A percentile compares a stretch with the other conserved stretches of the same genome.
These are phyloP conservation scores for Yponomeuta cagnagella DNA, from an alignment of 2,888 invertebrate genomes.

Conservation along the genomic window DNA sequence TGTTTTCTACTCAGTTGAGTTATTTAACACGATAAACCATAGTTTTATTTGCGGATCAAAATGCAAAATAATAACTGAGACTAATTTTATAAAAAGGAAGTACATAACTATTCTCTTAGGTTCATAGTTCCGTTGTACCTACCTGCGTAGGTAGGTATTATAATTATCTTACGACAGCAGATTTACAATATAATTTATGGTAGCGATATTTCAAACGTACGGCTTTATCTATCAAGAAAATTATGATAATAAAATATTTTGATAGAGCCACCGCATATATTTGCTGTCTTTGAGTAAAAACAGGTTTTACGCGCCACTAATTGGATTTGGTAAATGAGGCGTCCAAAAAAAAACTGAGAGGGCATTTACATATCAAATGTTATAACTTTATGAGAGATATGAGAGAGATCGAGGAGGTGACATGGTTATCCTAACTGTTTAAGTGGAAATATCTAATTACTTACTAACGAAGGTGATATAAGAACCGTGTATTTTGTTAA, in stretches of 20 bases:
- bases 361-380: not conserved
- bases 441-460: not conserved
- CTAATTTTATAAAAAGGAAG: too few relatives aligned
- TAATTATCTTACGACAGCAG: slow-evolving; percentile 28
- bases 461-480: not conserved
- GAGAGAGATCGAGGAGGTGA: not conserved
- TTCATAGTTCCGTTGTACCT: too few relatives aligned
- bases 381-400: not conserved
- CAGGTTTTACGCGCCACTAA: not conserved
- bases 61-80: too few relatives aligned
- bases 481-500: too few relatives aligned
- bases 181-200: slow-evolving; percentile 39
- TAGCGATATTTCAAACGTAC: slow-evolving; percentile 24
- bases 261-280: slow-evolving; percentile 16
- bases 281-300: not conserved
- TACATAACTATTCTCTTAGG: too few relatives aligned
- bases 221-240: slow-evolving; percentile 17
- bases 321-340: not conserved
- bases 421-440: not conserved
- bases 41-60: too few relatives aligned
- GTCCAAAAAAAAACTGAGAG: slow-evolving; percentile 1
- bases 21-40: too few relatives aligned
- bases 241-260: slow-evolving; percentile 20
- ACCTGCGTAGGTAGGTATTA: slow-evolving; percentile 41
- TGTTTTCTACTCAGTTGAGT: too few relatives aligned